phyloP scores from a whole-genome alignment of 2,888 invertebrate genomes.

The Bimastos eiseni region DNA sequence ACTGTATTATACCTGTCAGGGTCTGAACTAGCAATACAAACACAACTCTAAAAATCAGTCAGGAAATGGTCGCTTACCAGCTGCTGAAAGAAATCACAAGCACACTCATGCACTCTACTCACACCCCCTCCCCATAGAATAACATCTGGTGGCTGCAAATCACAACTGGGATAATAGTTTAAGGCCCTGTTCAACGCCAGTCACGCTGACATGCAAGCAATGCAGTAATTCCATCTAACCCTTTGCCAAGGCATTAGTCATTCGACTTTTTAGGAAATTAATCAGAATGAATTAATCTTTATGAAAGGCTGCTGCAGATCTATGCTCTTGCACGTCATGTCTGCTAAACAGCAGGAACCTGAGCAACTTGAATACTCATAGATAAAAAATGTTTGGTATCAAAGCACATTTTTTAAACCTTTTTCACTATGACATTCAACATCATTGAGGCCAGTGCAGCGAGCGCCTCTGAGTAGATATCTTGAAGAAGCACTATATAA shows the following conservation, averaged over 20 bases:
- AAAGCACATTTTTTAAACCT: too few species aligned
- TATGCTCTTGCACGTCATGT: background rate
- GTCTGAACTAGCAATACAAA: background rate
- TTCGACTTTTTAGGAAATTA: background rate
- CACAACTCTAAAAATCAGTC: background rate
- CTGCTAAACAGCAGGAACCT: background rate
- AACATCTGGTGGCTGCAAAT: background rate
- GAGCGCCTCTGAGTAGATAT: too few species aligned
- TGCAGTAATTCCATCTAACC: background rate
- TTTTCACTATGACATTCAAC: too few species aligned
- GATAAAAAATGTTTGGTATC: background rate
- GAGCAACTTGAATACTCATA: background rate
- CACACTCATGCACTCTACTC: background rate
- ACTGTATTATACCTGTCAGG: background rate
- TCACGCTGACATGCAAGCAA: background rate
- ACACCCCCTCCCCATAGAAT: background rate
- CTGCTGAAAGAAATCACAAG: background rate
- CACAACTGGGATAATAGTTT: background rate
- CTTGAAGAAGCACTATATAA: too few species aligned
- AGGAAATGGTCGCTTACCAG: conserved; percentile 6
- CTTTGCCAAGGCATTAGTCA: background rate
- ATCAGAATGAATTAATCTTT: background rate
- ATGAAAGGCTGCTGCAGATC: background rate
- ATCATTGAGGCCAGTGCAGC: too few species aligned
- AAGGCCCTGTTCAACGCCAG: background rate